Conservation (phyloP, 1,140 invertebrate species). For the Polypedilum pembai region DNA sequence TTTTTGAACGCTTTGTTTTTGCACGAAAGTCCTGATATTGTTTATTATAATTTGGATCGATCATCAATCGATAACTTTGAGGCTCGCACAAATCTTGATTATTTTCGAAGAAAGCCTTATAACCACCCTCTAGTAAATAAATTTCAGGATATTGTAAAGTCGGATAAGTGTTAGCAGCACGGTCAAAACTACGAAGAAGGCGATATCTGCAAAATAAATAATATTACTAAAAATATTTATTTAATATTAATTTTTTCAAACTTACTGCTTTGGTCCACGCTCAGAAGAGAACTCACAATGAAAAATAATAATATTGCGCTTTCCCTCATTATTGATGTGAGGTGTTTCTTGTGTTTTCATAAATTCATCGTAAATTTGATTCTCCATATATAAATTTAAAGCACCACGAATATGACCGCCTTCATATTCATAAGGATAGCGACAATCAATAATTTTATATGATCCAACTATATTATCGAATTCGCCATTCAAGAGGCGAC, state of each 20-base stretch:
- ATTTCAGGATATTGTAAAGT: slow-evolving; percentile 86
- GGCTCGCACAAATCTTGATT: slow-evolving; percentile 69
- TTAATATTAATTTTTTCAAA: slow-evolving; percentile 34
- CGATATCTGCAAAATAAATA: slow-evolving; percentile 56
- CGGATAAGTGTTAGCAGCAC: slow-evolving; percentile 80
- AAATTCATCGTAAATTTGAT: slow-evolving; percentile 59
- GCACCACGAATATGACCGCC: slow-evolving; percentile 88
- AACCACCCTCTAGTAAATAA: slow-evolving; percentile 91
- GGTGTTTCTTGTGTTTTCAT: slow-evolving; percentile 41
- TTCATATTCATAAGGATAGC: slow-evolving; percentile 96
- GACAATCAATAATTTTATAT: slow-evolving; percentile 67
- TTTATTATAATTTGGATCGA: slow-evolving; percentile 61
- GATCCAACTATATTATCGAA: slow-evolving; percentile 53
- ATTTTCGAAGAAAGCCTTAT: slow-evolving; percentile 77
- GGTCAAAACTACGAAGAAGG: slow-evolving; percentile 76
- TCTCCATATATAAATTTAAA: slow-evolving; percentile 73
- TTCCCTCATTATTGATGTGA: slow-evolving; percentile 43
- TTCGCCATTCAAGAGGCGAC: slow-evolving; percentile 58
- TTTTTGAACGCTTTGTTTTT: slow-evolving; percentile 66
- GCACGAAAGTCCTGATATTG: slow-evolving; percentile 65
- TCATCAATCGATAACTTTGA: slow-evolving; percentile 67
- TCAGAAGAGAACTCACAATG: slow-evolving; percentile 98
- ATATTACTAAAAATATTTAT: not conserved
- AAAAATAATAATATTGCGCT: slow-evolving; percentile 79
- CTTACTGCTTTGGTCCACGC: slow-evolving; percentile 82